Base-by-base conservation (phyloP, 64 coral and sea anemone genomes). In the Porites australiensis region DNA sequence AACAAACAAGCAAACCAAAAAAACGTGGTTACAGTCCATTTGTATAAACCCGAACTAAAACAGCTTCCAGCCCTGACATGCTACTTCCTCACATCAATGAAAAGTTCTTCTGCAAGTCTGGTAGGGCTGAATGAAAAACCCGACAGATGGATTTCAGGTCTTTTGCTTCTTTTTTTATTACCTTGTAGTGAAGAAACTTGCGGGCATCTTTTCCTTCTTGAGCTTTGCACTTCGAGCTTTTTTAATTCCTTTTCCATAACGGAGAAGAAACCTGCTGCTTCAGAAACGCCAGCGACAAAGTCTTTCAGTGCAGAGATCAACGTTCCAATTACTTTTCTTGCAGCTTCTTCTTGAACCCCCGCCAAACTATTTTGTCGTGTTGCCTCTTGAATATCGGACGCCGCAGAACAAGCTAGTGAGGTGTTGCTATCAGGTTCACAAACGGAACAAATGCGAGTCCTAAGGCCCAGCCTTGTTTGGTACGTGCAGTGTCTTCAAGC, bases 371-470 rank as follows among this genome's bases (percentile, higher is more conserved):
- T 16, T 1, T 70, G 67, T 6, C 4, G 13, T 0, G 4, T 51
- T 70, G 83, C 83, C 19, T 14, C 2, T 12, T 58, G 15, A 9
- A 7, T 44, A 55, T 88, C 74, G 3, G n/a, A 27, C 3, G 22
- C 13, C 11, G 84, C 79, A 50, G 9, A 3, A 4, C 5, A 2
- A 22, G 4, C 2, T 16, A 89, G 78, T 10, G 82, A 15, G 92
- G 86, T 3, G 23, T 13, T 13, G 55, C 86, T 10, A 94, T 15
- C 3, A 89, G 0, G 45, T 94, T 94, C 3, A 94, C 65, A 44
- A 63, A 8, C 4, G 92, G 86, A 37, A 94, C 44, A 44, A 83
- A 92, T 13, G 79, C 67, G 77, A 94, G 77, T 16, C 45, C 93
- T 53, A 82, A 9, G 23, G 93, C 87, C 93, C 93, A 90, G 55